phyloP scores from a whole-genome alignment of 2,113 vertebrate species.

The Tonatia bakeri region DNA sequence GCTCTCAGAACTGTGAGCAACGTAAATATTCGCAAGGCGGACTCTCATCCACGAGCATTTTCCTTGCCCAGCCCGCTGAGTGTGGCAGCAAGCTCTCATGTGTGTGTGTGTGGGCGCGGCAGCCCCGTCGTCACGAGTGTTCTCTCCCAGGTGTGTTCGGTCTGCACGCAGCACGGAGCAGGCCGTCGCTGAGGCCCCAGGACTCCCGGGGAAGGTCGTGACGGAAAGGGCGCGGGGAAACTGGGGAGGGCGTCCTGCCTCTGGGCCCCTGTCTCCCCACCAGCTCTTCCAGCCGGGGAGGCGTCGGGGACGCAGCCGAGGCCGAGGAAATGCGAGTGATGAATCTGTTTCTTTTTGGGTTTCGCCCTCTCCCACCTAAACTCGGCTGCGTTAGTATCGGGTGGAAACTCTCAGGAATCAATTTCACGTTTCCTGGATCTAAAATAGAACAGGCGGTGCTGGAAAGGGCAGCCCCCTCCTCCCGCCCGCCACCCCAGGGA shows the following conservation, averaged over 20 bases:
- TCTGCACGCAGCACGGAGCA: accelerated
- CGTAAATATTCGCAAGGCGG: neutral
- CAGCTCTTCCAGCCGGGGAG: neutral
- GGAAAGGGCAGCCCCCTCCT: neutral
- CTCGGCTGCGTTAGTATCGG: neutral
- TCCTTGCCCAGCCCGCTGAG: neutral
- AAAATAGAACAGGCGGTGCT: neutral
- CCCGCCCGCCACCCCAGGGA: neutral
- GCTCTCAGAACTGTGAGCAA: neutral
- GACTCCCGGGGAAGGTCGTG: neutral
- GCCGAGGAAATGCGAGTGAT: neutral
- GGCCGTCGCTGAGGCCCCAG: neutral
- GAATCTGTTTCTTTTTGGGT: neutral
- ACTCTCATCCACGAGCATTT: neutral
- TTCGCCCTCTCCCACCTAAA: neutral
- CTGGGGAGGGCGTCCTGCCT: neutral
- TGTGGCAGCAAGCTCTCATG: neutral
- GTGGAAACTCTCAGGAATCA: neutral
- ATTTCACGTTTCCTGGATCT: neutral
- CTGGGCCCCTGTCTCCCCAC: neutral
- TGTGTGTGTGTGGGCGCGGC: neutral
- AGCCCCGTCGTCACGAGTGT: no score
- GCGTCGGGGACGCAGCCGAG: neutral
- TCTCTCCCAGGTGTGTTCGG: accelerated
- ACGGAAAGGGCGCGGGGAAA: accelerated